Evolutionary conservation across 2,888 invertebrate genomes (phyloP).

Genomic region (Lumbricus terrestris): DNA sequence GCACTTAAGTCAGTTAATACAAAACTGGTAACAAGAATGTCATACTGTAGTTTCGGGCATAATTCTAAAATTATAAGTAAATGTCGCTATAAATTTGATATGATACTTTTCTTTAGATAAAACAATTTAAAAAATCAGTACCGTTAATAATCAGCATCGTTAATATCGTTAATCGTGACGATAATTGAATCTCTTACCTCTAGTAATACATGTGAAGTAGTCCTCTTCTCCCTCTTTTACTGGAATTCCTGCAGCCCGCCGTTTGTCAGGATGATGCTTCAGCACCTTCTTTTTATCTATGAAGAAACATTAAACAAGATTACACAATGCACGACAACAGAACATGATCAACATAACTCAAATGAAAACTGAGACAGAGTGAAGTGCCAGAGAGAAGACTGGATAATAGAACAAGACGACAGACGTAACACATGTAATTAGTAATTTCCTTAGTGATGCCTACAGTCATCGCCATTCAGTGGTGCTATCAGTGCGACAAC

Average conservation of each 20-base stretch:
- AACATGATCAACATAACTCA: background rate
- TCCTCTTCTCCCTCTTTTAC: constrained; percentile 76
- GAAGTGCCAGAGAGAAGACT: no score
- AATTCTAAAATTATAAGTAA: background rate
- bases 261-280: constrained; percentile 96
- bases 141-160: background rate
- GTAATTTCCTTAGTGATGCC: no score
- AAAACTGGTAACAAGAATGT: background rate
- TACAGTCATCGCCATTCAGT: no score
- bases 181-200: constrained; percentile 60
- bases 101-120: background rate
- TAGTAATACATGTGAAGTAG: constrained; percentile 97
- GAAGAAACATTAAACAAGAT: constrained; percentile 22
- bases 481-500: no score
- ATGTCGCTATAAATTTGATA: background rate
- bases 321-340: background rate
- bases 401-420: background rate
- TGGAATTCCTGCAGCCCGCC: constrained; percentile 79
- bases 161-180: background rate
- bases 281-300: constrained; percentile 78
- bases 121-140: background rate
- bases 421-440: background rate
- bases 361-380: background rate
- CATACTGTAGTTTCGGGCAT: background rate
- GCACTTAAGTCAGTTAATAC: background rate